These are phyloP conservation scores for Semaprochilodus insignis DNA, from an alignment of 2,797 vertebrate species.

Conservation along the genomic window DNA sequence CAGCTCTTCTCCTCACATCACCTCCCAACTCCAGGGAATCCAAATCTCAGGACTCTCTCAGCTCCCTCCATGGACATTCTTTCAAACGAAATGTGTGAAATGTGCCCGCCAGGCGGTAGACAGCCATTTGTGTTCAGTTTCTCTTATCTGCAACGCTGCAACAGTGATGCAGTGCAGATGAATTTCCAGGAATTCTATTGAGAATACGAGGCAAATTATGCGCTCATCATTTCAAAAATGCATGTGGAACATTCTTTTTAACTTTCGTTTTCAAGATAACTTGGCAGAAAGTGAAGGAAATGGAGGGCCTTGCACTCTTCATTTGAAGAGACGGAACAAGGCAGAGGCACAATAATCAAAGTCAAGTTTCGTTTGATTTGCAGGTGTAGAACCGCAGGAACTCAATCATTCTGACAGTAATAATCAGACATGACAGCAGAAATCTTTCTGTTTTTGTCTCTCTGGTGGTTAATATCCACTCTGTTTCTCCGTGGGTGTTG, in stretches of 20 bases:
- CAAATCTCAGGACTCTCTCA: not conserved
- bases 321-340: not conserved
- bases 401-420: constrained; percentile 28
- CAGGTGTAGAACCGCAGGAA: constrained; percentile 16
- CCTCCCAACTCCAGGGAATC: not conserved
- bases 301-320: not conserved
- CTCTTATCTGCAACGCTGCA: not conserved
- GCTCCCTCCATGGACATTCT: not conserved
- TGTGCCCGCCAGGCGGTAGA: not conserved
- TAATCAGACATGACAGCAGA: constrained; percentile 26
- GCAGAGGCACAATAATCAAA: constrained; percentile 9
- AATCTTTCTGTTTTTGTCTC: constrained; percentile 10
- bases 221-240: not conserved
- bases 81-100: not conserved
- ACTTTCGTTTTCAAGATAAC: not conserved
- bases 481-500: not conserved
- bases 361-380: constrained; percentile 29
- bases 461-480: not conserved
- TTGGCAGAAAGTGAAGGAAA: not conserved
- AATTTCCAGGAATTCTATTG: not conserved
- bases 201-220: not conserved
- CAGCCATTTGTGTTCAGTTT: not conserved
- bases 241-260: not conserved
- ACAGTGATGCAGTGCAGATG: not conserved
- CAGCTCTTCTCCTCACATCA: constrained; percentile 14